Evolutionary conservation across 2,888 invertebrate genomes (phyloP), one percentile per base, ranked within the genome.

Genomic region (Meta bourneti): DNA sequence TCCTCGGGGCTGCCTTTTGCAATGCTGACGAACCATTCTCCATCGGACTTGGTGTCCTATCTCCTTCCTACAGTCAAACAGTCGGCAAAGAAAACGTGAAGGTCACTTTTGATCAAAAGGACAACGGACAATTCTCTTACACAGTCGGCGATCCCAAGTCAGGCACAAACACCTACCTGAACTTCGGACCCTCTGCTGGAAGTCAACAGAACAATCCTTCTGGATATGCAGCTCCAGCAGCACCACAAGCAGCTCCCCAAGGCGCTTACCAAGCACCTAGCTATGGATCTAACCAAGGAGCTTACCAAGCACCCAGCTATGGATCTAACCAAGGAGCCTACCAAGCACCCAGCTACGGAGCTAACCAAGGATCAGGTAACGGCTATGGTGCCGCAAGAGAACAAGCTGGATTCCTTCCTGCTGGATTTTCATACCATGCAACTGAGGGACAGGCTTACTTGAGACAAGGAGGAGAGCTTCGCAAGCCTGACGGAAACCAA

Each of bases 21-120:
- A 74, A 85, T 9, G 90, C 90, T 52, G 92, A 92, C 8, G 89
- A 89, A 19, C 90, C 91, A 9, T 93, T 93, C 69, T 93, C 93
- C 49, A 93, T 93, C 19, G 93, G 93, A 2, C 90, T 93, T 20
- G 93, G 93, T n/a, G 90, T 91, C 2, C 88, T 93, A 7, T 90
- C 92, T 8, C 93, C 93, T 16, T 93, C 93, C 34, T 93, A 93
- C 90, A 90, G 79, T 4, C 93, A 93, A 52, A 93, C 90, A 6
- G 90, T 93, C 13, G 93, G 92, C n/a, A 89, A 93, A 20, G 92
- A 93, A 54, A 91, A 92, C 48, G 91, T 89, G 0, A 87, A 87
- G 19, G 90, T 93, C 13, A 87, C 86, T 54, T 93, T 93, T 70
- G 79, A 93, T 34, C 93, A 93, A 75, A 90, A 90, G 20, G 93